Conservation (phyloP, 2,797 vertebrate species). For the Poecilia gillii region DNA sequence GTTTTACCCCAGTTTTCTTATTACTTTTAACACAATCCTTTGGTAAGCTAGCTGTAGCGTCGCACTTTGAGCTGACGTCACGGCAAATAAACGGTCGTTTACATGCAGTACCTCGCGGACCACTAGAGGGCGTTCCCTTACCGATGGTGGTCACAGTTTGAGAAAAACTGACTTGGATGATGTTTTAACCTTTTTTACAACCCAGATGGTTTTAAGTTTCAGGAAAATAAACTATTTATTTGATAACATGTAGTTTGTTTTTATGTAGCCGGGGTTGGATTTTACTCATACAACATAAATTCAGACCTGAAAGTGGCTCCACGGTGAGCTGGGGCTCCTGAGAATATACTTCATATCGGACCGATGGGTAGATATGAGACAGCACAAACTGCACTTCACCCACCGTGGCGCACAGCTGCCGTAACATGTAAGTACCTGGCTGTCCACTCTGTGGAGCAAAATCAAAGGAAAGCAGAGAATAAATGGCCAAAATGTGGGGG, state of each 20-base stretch:
- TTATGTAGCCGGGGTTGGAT: neutral
- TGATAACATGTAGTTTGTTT: neutral
- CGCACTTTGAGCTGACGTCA: no score
- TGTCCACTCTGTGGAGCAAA: slow-evolving; percentile 84
- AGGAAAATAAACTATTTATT: neutral
- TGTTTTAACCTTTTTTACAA: no score
- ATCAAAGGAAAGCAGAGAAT: neutral
- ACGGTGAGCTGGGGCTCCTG: slow-evolving; percentile 97
- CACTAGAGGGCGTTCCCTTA: no score
- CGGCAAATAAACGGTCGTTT: no score
- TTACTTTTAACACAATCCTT: no score
- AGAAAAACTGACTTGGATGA: no score
- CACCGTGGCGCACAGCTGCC: slow-evolving; percentile 89
- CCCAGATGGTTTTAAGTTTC: neutral
- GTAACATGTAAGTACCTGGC: slow-evolving; percentile 90
- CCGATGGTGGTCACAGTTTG: no score
- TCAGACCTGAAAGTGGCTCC: slow-evolving; percentile 90
- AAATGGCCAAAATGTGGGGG: neutral
- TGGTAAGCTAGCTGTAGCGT: no score
- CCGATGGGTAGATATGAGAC: slow-evolving; percentile 91
- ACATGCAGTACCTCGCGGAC: no score
- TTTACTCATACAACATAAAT: neutral
- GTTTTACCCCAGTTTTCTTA: no score
- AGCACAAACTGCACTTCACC: slow-evolving; percentile 91
- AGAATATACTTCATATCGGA: slow-evolving; percentile 95